phyloP scores from a whole-genome alignment of 1,140 invertebrate genomes.

The Leptonema lineaticorne region DNA sequence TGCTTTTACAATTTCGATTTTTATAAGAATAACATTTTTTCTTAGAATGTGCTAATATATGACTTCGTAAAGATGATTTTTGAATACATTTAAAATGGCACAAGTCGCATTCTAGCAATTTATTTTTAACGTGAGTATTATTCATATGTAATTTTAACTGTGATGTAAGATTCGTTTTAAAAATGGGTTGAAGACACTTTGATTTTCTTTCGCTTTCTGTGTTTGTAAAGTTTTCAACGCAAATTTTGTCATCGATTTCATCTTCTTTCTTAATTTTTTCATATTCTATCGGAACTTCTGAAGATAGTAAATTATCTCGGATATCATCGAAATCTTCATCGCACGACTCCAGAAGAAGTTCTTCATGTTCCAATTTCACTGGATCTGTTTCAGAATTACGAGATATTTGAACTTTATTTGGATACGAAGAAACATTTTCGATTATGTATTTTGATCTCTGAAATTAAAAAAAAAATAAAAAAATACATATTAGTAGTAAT shows the following conservation, averaged over 20 bases:
- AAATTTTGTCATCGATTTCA: not conserved
- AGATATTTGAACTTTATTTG: too few relatives aligned
- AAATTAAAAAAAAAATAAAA: too few relatives aligned
- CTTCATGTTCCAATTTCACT: too few relatives aligned
- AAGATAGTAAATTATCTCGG: too few relatives aligned
- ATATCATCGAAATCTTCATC: too few relatives aligned
- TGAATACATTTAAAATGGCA: conserved; percentile 17
- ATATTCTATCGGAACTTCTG: not conserved
- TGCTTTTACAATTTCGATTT: conserved; percentile 10
- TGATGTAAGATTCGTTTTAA: not conserved
- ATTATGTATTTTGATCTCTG: too few relatives aligned
- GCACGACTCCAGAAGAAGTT: too few relatives aligned
- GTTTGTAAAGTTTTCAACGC: not conserved
- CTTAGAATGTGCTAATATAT: not conserved
- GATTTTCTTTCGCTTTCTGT: not conserved
- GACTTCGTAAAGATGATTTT: not conserved
- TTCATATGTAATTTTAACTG: not conserved
- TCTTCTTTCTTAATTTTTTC: not conserved
- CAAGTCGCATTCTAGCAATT: not conserved
- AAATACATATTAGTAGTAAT: too few relatives aligned
- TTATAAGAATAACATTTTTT: conserved; percentile 11
- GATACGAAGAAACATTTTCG: too few relatives aligned
- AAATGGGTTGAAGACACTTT: not conserved
- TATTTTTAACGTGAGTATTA: not conserved
- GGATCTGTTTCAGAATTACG: too few relatives aligned